Evolutionary conservation across 2,797 vertebrate species (phyloP).

Genomic region (Channa striata): DNA sequence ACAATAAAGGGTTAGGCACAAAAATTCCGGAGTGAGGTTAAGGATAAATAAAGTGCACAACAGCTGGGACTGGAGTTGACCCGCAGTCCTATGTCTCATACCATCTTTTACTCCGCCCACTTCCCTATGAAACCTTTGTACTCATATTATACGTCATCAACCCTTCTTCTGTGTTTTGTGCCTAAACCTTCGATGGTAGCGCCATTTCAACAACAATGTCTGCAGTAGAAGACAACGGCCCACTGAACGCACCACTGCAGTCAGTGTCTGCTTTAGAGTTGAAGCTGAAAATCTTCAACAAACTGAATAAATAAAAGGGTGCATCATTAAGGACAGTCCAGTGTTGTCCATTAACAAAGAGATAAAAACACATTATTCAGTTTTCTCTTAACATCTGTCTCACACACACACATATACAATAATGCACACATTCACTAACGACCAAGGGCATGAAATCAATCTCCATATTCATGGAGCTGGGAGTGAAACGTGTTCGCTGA

Average conservation of each 20-base stretch:
- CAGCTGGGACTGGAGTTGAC: no score
- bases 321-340: conserved; percentile 26
- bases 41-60: no score
- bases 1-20: no score
- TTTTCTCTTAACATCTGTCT: conserved; percentile 38
- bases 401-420: conserved; percentile 6
- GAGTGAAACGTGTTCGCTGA: conserved; percentile 26
- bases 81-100: no score
- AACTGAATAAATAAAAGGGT: conserved; percentile 7
- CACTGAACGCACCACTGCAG: not conserved
- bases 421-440: conserved; percentile 11
- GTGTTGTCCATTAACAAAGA: conserved; percentile 32
- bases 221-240: no score
- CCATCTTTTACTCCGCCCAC: no score
- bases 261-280: not conserved
- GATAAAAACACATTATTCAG: conserved; percentile 42
- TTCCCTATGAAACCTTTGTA: no score
- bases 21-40: no score
- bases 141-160: no score
- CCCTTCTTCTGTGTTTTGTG: no score
- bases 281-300: not conserved
- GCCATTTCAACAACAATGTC: no score
- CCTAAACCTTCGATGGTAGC: no score
- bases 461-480: conserved; percentile 29
- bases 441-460: conserved; percentile 50